Conservation (phyloP, 2,797 vertebrate genomes). For the Tokudaia tokunoshimensis region DNA sequence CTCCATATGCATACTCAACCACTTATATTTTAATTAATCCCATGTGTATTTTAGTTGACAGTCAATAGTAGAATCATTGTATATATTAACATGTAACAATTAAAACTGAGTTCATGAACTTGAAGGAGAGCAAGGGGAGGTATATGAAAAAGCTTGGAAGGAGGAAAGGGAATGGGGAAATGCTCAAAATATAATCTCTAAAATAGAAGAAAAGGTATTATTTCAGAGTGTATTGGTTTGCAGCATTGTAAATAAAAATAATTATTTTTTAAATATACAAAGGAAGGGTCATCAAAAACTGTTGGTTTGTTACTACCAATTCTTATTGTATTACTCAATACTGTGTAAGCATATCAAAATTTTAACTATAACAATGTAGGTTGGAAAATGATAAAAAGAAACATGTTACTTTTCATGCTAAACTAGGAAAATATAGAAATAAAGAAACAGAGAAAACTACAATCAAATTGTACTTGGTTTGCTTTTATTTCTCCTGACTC, state of each 20-base stretch:
- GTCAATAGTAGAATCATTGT: not conserved
- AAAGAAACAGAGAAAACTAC: not conserved
- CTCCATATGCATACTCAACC: not conserved
- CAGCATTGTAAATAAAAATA: not conserved
- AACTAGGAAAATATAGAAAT: not conserved
- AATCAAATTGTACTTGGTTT: not conserved
- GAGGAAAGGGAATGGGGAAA: not conserved
- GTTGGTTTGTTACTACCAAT: conserved; percentile 2
- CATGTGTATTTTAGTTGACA: not conserved
- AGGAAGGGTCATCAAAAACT: not conserved
- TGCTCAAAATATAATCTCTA: not conserved
- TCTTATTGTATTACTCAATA: not conserved
- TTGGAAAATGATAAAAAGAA: not conserved
- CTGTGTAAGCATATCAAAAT: not conserved
- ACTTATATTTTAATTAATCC: not conserved
- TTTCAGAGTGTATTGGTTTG: not conserved
- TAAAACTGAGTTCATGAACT: not conserved
- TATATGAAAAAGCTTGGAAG: not conserved
- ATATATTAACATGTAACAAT: no score
- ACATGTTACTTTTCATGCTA: not conserved
- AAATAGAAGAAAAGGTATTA: not conserved
- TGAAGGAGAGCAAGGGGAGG: not conserved
- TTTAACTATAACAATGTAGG: not conserved
- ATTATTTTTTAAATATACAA: not conserved
- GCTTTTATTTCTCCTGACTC: not conserved